Evolutionary conservation across 2,797 vertebrate species (phyloP).

Genomic region (Myotis daubentonii): DNA sequence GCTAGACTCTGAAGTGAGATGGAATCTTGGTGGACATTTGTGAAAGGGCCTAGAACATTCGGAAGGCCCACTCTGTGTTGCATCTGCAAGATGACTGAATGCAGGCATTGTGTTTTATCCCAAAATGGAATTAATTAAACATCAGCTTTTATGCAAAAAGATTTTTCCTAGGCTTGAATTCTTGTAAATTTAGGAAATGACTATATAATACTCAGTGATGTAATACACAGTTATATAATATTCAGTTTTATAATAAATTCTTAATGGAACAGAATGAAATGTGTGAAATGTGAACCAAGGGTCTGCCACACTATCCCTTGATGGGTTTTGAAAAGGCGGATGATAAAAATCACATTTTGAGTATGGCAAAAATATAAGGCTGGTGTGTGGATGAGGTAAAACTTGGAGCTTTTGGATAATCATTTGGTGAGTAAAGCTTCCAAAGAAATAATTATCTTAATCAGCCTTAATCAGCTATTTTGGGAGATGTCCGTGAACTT

Average conservation of each 20-base stretch:
- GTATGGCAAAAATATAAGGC: constrained; percentile 16
- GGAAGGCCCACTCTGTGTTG: neutral
- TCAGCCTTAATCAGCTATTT: constrained; percentile 30
- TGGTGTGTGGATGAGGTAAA: neutral
- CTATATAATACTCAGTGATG: constrained; percentile 69
- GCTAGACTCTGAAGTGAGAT: constrained; percentile 31
- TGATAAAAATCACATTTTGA: constrained; percentile 49
- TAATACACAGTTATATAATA: constrained; percentile 72
- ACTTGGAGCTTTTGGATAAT: neutral
- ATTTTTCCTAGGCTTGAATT: constrained; percentile 74
- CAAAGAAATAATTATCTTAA: constrained; percentile 25
- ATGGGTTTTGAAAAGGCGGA: constrained; percentile 36
- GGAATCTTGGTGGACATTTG: neutral
- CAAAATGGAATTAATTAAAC: constrained; percentile 76
- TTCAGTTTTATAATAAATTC: constrained; percentile 77
- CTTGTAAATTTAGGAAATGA: constrained; percentile 70
- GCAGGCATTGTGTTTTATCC: constrained; percentile 57
- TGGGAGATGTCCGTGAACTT: constrained; percentile 44
- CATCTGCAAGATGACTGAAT: constrained; percentile 39
- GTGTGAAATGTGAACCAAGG: constrained; percentile 63
- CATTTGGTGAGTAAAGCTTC: constrained; percentile 46
- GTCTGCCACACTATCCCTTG: constrained; percentile 17
- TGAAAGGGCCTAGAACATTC: constrained; percentile 26
- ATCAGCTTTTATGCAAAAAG: constrained; percentile 62
- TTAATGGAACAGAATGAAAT: constrained; percentile 75